Conservation (phyloP, 2,888 invertebrate species). For the Drosophila flavopinicola region DNA sequence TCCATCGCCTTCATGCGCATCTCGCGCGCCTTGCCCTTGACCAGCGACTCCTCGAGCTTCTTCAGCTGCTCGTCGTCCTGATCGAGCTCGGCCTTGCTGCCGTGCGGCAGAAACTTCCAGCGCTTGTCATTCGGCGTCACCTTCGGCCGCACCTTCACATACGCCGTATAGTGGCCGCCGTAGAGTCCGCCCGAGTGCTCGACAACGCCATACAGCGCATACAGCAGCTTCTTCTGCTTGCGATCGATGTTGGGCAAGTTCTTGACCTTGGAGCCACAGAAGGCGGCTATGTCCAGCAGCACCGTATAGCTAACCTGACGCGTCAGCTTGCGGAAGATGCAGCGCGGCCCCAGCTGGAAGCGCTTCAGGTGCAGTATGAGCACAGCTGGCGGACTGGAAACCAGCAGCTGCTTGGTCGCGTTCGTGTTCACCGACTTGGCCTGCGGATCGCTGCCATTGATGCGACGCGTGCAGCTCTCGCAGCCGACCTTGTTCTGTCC, state of each 20-base stretch:
- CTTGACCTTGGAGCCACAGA: constrained; percentile 90
- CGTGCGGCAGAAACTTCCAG: constrained; percentile 90
- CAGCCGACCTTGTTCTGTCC: constrained; percentile 97
- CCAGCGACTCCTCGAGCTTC: constrained; percentile 83
- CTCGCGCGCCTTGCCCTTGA: constrained; percentile 82
- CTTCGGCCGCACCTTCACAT: constrained; percentile 93
- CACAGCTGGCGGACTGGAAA: constrained; percentile 96
- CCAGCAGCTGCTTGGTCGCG: constrained; percentile 93
- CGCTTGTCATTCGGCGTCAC: constrained; percentile 87
- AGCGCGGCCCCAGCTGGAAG: constrained; percentile 92
- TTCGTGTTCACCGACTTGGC: constrained; percentile 92
- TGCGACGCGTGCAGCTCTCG: constrained; percentile 92
- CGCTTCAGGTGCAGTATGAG: constrained; percentile 97
- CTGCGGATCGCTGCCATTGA: constrained; percentile 88
- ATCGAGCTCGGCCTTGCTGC: constrained; percentile 86
- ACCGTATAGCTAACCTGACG: constrained; percentile 95
- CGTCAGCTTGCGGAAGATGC: constrained; percentile 92
- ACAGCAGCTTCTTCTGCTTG: constrained; percentile 89
- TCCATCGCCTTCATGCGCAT: constrained; percentile 81
- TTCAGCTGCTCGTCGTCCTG: constrained; percentile 85
- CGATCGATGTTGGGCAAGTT: constrained; percentile 87
- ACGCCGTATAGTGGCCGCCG: constrained; percentile 95
- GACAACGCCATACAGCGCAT: constrained; percentile 97
- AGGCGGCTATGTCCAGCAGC: constrained; percentile 94
- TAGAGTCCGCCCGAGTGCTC: constrained; percentile 96